Percentiles rank a stretch among this genome's conserved stretches.
Conservation (phyloP, 2,888 invertebrate species). For the Graphium colonna region DNA sequence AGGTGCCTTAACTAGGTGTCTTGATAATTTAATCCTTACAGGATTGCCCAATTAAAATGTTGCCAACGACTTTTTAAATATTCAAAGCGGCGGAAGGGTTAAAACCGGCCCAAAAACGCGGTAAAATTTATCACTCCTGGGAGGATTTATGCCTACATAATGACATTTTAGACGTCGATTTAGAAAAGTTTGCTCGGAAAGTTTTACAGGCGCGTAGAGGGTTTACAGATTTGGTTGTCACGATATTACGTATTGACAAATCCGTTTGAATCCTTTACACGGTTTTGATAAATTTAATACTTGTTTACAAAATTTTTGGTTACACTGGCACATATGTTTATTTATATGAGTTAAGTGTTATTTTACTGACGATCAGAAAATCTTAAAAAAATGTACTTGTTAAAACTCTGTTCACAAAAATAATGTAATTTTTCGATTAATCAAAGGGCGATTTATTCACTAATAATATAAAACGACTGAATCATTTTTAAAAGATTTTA, state of each 20-base stretch:
- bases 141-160: constrained; percentile 69
- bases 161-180: constrained; percentile 77
- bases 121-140: constrained; percentile 66
- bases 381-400: no score
- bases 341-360: no score
- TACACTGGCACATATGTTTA: no score
- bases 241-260: constrained; percentile 12
- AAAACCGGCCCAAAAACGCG: constrained; percentile 65
- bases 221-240: constrained; percentile 47
- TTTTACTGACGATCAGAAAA: no score
- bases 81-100: constrained; percentile 66
- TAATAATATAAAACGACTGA: no score
- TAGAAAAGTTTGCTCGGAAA: constrained; percentile 58
- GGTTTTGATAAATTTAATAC: no score
- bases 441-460: no score
- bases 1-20: constrained; percentile 76
- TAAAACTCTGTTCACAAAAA: no score
- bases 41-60: constrained; percentile 77
- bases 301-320: no score
- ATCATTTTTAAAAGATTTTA: no score
- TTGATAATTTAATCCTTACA: constrained; percentile 79
- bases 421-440: no score
- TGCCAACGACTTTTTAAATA: constrained; percentile 79
- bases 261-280: no score
- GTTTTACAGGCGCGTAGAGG: constrained; percentile 40